phyloP scores from a whole-genome alignment of 1,140 invertebrate species.

The Gryon sp. region DNA sequence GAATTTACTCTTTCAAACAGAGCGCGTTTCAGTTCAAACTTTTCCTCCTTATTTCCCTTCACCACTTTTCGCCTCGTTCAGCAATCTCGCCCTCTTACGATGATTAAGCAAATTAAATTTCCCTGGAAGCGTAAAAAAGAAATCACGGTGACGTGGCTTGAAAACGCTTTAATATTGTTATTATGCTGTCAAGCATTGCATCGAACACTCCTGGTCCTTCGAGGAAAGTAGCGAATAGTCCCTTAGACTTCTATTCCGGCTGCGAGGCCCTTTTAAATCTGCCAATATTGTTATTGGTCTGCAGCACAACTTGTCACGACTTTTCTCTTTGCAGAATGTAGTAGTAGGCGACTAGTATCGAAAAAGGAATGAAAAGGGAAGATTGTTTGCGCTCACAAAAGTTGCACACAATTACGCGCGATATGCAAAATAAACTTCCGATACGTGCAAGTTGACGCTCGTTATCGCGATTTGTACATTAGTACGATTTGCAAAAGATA shows the following conservation, averaged over 20 bases:
- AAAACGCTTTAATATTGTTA: constrained; percentile 61
- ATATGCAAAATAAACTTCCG: constrained; percentile 35
- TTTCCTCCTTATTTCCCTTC: constrained; percentile 17
- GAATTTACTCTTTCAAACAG: constrained; percentile 48
- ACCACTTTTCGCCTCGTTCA: not conserved
- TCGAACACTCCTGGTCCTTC: constrained; percentile 35
- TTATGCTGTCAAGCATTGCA: constrained; percentile 40
- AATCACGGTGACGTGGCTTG: constrained; percentile 55
- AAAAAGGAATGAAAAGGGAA: not conserved
- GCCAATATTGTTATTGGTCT: constrained; percentile 33
- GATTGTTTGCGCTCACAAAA: constrained; percentile 29
- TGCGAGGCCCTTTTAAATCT: constrained; percentile 38
- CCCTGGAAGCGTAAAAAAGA: constrained; percentile 54
- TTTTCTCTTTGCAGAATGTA: constrained; percentile 14
- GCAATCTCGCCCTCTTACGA: constrained; percentile 26
- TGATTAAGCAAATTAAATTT: constrained; percentile 70
- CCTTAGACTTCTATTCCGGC: constrained; percentile 47
- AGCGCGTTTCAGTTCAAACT: constrained; percentile 49
- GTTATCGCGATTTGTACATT: constrained; percentile 16
- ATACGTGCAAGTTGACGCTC: constrained; percentile 12
- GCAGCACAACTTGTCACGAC: constrained; percentile 28
- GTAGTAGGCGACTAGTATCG: too few species aligned
- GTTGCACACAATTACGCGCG: constrained; percentile 20
- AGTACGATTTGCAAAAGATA: constrained; percentile 1
- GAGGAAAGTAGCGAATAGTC: constrained; percentile 52